Conservation (phyloP, 2,888 invertebrate genomes). For the Trichacis sp. region DNA sequence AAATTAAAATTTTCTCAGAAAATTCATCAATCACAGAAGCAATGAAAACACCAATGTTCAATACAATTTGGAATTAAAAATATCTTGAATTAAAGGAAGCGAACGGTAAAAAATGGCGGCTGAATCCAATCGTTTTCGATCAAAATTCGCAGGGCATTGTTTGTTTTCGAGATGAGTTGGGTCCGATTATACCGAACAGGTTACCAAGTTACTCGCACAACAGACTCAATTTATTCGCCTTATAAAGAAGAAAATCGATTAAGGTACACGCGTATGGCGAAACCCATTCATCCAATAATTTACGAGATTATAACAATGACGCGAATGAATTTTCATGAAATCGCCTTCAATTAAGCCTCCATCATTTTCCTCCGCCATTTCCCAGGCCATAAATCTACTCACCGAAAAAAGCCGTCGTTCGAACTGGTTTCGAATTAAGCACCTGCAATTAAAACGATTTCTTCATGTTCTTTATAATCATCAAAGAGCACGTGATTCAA, state of each 20-base stretch:
- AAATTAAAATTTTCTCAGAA: too few relatives aligned
- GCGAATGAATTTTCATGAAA: not conserved
- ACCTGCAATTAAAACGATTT: not conserved
- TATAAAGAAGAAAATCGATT: constrained; percentile 14
- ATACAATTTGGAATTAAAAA: too few relatives aligned
- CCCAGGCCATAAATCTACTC: not conserved
- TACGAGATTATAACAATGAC: not conserved
- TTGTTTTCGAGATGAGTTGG: constrained; percentile 1
- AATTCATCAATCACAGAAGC: too few relatives aligned
- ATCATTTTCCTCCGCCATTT: not conserved
- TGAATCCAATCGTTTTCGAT: too few relatives aligned
- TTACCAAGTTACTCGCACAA: not conserved
- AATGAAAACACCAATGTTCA: too few relatives aligned
- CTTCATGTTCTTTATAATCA: not conserved
- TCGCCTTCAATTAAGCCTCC: not conserved
- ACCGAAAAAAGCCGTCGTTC: not conserved
- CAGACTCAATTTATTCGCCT: constrained; percentile 6
- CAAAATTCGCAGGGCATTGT: not conserved
- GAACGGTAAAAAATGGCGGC: too few relatives aligned
- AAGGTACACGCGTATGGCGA: too few relatives aligned
- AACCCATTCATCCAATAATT: not conserved
- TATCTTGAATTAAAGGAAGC: too few relatives aligned
- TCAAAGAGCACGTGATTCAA: too few relatives aligned
- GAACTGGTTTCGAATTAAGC: not conserved
- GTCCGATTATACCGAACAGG: constrained; percentile 2